phyloP scores from a whole-genome alignment of 2,888 invertebrate species.

The Leptinotarsa rubiginosa region DNA sequence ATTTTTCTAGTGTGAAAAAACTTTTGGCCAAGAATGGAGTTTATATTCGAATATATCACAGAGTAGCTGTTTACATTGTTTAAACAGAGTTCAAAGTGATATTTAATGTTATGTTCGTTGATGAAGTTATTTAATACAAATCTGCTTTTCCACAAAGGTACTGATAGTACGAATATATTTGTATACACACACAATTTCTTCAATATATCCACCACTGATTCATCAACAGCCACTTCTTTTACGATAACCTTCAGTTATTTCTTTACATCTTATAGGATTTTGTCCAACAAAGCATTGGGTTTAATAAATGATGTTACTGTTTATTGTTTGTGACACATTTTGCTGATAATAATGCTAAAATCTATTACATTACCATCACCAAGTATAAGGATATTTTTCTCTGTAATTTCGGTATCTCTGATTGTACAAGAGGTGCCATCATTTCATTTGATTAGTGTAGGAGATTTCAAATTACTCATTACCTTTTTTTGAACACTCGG shows the following conservation, averaged over 20 bases:
- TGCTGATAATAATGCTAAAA: neutral
- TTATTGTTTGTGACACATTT: neutral
- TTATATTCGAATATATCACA: neutral
- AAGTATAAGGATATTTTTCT: neutral
- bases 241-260: neutral
- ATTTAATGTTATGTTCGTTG: neutral
- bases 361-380: neutral
- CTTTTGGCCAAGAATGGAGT: neutral
- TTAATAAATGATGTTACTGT: neutral
- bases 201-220: conserved; percentile 4
- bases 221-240: neutral
- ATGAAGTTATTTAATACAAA: conserved; percentile 10
- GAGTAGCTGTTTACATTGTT: neutral
- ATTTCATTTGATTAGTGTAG: neutral
- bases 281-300: neutral
- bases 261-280: neutral
- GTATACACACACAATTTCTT: conserved; percentile 6
- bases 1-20: neutral
- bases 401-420: neutral
- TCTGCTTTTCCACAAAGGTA: conserved; percentile 13
- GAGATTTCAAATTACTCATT: neutral
- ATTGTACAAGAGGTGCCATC: neutral
- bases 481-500: neutral
- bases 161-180: conserved; percentile 16
- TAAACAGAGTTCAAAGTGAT: neutral